These are phyloP conservation scores for Lipophrys pholis DNA, from an alignment of 2,113 vertebrate genomes.

Conservation along the genomic window DNA sequence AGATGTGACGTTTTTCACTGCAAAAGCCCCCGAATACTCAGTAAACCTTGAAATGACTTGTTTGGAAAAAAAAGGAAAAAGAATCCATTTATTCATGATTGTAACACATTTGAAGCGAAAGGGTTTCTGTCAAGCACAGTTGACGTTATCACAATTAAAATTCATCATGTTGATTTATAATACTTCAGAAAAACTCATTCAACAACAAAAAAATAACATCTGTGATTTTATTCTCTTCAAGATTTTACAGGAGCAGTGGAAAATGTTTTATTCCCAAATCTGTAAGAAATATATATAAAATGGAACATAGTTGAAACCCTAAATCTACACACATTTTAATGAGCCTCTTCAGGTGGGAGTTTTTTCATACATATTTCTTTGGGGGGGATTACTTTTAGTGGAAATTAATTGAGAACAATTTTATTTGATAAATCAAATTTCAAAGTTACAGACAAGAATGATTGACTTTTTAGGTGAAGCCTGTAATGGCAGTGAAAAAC, in stretches of 20 bases:
- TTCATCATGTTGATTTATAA: conserved; percentile 52
- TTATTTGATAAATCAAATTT: no score
- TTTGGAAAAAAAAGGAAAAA: conserved; percentile 69
- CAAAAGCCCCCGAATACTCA: conserved; percentile 29
- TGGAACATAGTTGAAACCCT: no score
- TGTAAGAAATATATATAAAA: no score
- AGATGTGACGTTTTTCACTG: conserved; percentile 78
- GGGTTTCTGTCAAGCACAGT: conserved; percentile 54
- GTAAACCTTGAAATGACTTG: conserved; percentile 50
- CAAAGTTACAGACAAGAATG: neutral
- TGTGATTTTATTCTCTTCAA: conserved; percentile 22
- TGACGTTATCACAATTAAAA: conserved; percentile 42
- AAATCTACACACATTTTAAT: no score
- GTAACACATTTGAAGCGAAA: conserved; percentile 81
- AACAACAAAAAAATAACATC: conserved; percentile 31
- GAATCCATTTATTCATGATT: conserved; percentile 81
- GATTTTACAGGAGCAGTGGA: neutral
- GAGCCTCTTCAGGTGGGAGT: no score
- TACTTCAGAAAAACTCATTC: conserved; percentile 38
- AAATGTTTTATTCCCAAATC: no score
- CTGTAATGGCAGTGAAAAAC: neutral
- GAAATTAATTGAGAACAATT: no score
- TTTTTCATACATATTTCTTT: no score
- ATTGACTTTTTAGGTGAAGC: neutral
- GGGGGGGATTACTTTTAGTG: no score